Conservation (phyloP, 1,140 invertebrate genomes). For the Hylaeus volcanicus region DNA sequence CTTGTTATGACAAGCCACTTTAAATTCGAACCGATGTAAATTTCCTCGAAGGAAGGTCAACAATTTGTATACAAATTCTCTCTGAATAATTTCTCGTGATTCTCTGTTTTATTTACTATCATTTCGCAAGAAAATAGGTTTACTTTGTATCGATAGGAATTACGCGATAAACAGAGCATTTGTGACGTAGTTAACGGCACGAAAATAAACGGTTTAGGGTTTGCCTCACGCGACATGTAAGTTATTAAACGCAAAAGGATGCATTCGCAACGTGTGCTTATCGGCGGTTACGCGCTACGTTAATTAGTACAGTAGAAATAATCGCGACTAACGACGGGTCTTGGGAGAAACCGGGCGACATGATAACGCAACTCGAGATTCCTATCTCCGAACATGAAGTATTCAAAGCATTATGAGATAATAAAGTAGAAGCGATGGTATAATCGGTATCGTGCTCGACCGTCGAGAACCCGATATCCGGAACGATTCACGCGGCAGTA, state of each 20-base stretch:
- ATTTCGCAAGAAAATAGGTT: too few species aligned
- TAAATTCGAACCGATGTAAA: too few species aligned
- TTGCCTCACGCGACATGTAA: neutral
- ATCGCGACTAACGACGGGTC: conserved; percentile 21
- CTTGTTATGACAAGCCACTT: too few species aligned
- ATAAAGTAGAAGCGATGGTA: neutral
- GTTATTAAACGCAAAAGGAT: neutral
- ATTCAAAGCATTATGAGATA: neutral
- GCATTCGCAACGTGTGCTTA: neutral
- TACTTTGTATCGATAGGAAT: too few species aligned
- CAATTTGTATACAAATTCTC: too few species aligned
- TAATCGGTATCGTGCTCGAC: neutral
- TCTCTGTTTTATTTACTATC: too few species aligned
- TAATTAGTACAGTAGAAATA: conserved; percentile 41
- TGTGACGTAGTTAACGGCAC: too few species aligned
- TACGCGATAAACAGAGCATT: too few species aligned
- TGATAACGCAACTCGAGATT: conserved; percentile 32
- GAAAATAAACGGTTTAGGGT: neutral
- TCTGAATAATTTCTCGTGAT: too few species aligned
- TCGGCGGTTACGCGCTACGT: conserved; percentile 3
- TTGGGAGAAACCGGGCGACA: conserved; percentile 8
- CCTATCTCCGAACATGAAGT: conserved; percentile 3
- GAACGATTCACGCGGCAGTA: neutral
- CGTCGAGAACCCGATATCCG: neutral
- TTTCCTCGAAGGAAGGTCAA: too few species aligned